These are phyloP conservation scores for Ceriagrion tenellum DNA, from an alignment of 2,888 invertebrate species.

Conservation along the genomic window DNA sequence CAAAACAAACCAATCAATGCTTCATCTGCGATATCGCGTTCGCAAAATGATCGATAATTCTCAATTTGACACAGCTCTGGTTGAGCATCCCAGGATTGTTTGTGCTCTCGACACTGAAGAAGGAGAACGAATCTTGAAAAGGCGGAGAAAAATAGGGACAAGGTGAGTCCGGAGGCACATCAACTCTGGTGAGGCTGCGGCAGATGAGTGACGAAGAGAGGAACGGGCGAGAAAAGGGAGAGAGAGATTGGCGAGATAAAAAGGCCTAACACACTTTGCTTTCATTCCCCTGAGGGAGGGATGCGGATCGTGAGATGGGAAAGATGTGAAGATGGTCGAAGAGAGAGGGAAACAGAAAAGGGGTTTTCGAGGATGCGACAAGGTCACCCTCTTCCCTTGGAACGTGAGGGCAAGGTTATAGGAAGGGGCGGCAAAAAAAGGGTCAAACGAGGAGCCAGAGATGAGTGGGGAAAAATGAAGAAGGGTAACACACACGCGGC, in stretches of 20 bases:
- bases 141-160: neutral
- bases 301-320: neutral
- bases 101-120: no score
- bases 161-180: neutral
- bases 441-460: no score
- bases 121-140: no score
- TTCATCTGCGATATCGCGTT: no score
- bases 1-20: no score
- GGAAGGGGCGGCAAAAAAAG: no score
- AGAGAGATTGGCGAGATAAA: neutral
- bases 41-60: no score
- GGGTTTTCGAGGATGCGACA: neutral
- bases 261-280: no score
- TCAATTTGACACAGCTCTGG: no score
- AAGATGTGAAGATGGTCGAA: neutral
- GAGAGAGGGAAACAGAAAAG: neutral
- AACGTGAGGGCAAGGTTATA: neutral
- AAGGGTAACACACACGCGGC: neutral
- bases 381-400: neutral
- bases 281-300: neutral
- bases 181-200: neutral
- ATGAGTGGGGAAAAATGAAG: no score
- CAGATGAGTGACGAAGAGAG: neutral
- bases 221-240: neutral
- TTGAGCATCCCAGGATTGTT: no score